Evolutionary conservation across 1,140 invertebrate species (phyloP).

Genomic region (Ganaspis sp.): DNA sequence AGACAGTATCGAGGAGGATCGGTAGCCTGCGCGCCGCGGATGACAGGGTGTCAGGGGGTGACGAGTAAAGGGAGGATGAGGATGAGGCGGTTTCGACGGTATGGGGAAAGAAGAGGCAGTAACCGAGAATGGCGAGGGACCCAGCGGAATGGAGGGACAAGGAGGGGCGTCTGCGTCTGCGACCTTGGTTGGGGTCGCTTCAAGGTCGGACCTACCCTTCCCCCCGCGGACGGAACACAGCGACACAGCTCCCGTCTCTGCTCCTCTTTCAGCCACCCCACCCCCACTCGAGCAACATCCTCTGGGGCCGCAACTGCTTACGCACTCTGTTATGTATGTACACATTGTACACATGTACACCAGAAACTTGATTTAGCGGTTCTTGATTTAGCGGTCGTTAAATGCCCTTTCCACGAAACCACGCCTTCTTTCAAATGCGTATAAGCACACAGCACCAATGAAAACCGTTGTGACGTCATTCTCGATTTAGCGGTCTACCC

Average conservation of each 20-base stretch:
- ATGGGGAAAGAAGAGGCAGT: constrained; percentile 26
- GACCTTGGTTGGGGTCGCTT: constrained; percentile 69
- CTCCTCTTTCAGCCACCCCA: constrained; percentile 30
- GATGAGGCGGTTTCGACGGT: too few relatives aligned
- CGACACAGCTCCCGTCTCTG: constrained; percentile 24
- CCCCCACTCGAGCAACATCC: constrained; percentile 39
- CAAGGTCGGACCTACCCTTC: constrained; percentile 66
- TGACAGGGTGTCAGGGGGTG: constrained; percentile 34
- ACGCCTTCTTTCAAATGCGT: too few relatives aligned
- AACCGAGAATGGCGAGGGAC: constrained; percentile 17
- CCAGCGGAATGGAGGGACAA: neutral
- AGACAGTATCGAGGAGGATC: neutral
- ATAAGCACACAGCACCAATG: too few relatives aligned
- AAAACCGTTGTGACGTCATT: too few relatives aligned
- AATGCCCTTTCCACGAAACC: too few relatives aligned
- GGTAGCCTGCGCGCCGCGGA: constrained; percentile 33
- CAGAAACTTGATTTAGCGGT: too few relatives aligned
- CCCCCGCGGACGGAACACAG: constrained; percentile 31
- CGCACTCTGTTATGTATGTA: constrained; percentile 52
- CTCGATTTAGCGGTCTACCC: too few relatives aligned
- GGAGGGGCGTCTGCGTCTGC: constrained; percentile 69
- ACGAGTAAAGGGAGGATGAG: constrained; percentile 28
- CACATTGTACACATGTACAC: constrained; percentile 54
- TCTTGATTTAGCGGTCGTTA: too few relatives aligned
- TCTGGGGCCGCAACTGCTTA: constrained; percentile 59